Base-by-base conservation (phyloP, 2,113 vertebrate genomes). In the Ochotona curzoniae region DNA sequence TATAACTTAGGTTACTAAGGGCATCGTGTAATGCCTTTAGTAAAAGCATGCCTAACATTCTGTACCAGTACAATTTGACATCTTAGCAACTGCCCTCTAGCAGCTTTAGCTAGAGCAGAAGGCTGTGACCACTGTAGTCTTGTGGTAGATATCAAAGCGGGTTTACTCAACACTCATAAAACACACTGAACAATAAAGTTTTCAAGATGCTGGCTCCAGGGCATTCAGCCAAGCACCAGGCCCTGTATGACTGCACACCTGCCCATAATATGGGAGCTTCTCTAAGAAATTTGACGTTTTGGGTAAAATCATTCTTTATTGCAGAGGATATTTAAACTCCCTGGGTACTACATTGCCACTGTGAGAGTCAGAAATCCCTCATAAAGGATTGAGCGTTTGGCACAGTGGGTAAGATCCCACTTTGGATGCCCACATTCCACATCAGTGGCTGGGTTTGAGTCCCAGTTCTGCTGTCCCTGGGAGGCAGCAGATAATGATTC, bases 31-130 rank as follows among this genome's bases (percentile, higher is more conserved):
- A 70, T 83, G 13, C n/a, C 32, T 93, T 57, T 89, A 73, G 28
- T 89, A 67, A 95, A 86, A 91, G 35, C 57, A 38, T 87, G 18
- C 25, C 54, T 61, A 71, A n/a, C 35, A 26, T 84, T 74, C 75
- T 74, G 4, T 75, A 49, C n/a, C 21, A 84, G 35, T 71, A 64
- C 44, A 86, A 35, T 92, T 79, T 15, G 82, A 79, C 23, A 35
- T 64, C 63, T 94, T 92, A 74, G 54, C 28, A 61, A 87, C 80
- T 81, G 26, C 49, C 10, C 15, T 28, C 78, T 80, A 88, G 44
- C 47, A 89, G 57, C 94, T 96, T 93, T 82, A 92, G 64, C 49
- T 96, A 88, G 26, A 67, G 60, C 38, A 57, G 21, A 88, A 94
- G 8, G 61, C 60, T 86, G 17, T 73, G 44, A 38, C 75, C 70